Evolutionary conservation across 2,888 invertebrate genomes (phyloP), one percentile per base, ranked within the genome.

Genomic region (Fragum whitleyi): DNA sequence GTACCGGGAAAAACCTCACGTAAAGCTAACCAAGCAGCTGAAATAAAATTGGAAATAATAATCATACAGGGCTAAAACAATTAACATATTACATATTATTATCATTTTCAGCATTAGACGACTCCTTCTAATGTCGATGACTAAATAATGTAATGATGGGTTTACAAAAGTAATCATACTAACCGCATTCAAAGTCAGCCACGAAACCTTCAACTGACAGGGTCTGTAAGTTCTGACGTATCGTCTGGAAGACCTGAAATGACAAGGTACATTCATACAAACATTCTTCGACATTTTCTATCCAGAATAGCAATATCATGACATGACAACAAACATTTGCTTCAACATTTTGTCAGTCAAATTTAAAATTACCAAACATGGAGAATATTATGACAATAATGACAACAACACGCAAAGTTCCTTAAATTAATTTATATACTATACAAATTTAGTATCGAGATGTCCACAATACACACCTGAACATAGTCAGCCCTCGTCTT

Each of bases 11-110:
- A 76, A 7, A 70, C 69, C 14, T 61, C 51, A 26, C 69, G 23
- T n/a, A 76, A 21, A 6, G 70, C 76, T 6, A 29, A 16, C 69
- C 70, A 70, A 1, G 70, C 61, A 28, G 62, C 70, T 76, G 70
- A 47, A 70, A 68, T 28, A 36, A 32, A n/a, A 55, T 3, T 14
- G 36, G 5, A n/a, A 11, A 21, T 53, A n/a, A n/a, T 11, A 21
- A 53, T 19, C 6, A 16, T 11, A 19, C 19, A 53, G n/a, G 7
- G 9, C 3, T 21, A 26, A 14, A 9, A 19, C 3, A 23, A 3
- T 57, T 57, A 19, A 3, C 5, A 57, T 5, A 57, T 5, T 2
- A 1, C 28, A 14, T 7, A 57, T 51, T 23, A 1, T 21, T 7
- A 21, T n/a, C 1, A 23, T 57, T 57, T 57, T 5, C 3, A 7